These are phyloP conservation scores for Caenorhabditis virilis DNA, from an alignment of 2,888 invertebrate species.

Conservation along the genomic window DNA sequence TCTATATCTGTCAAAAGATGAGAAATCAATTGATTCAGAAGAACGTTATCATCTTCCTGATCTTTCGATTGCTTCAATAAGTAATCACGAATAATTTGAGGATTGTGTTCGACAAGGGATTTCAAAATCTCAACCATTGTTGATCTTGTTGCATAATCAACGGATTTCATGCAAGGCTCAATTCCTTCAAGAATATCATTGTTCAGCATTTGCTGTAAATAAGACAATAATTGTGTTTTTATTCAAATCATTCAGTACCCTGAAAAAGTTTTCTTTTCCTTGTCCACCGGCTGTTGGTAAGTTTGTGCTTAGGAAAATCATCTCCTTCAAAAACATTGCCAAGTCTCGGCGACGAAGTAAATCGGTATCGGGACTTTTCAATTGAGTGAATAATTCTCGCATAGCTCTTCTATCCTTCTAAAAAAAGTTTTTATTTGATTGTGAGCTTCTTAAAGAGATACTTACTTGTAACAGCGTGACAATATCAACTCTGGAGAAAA, in stretches of 20 bases:
- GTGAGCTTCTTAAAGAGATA: neutral
- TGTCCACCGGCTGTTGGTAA: conserved; percentile 95
- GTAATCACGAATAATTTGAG: conserved; percentile 94
- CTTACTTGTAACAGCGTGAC: conserved; percentile 83
- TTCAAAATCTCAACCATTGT: conserved; percentile 91
- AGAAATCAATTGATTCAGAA: conserved; percentile 91
- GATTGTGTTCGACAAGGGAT: conserved; percentile 96
- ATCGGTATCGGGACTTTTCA: conserved; percentile 86
- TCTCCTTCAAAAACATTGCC: conserved; percentile 95
- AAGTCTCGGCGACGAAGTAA: conserved; percentile 87
- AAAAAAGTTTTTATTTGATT: conserved; percentile 2
- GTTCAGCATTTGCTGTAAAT: conserved; percentile 57
- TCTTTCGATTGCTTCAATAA: conserved; percentile 87
- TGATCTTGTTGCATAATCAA: conserved; percentile 90
- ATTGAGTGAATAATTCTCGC: conserved; percentile 87
- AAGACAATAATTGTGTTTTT: too few relatives aligned
- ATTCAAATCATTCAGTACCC: conserved; percentile 72
- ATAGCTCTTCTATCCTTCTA: conserved; percentile 97
- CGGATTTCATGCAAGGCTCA: conserved; percentile 70
- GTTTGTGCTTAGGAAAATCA: conserved; percentile 98
- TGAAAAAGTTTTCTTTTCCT: conserved; percentile 95
- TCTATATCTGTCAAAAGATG: conserved; percentile 96
- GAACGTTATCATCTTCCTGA: conserved; percentile 79
- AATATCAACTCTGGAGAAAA: conserved; percentile 99
- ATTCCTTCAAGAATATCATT: conserved; percentile 63